Evolutionary conservation across 2,888 invertebrate genomes (phyloP).

Genomic region (Julus scandinavius): DNA sequence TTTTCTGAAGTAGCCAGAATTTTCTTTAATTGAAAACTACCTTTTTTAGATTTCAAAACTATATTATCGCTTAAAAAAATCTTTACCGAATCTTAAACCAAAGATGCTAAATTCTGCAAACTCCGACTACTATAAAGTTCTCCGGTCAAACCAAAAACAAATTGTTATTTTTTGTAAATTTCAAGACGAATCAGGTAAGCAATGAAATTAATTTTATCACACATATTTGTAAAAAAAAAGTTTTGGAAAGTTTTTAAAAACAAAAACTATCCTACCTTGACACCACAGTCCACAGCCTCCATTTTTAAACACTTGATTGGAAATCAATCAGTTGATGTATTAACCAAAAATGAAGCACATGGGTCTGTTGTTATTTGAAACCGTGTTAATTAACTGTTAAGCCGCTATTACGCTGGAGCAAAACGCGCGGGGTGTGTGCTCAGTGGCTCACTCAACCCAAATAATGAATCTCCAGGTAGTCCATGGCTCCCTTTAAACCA

Average conservation of each 20-base stretch:
- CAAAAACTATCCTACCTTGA: slow-evolving; percentile 40
- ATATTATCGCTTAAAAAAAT: too few relatives aligned
- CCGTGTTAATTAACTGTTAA: not conserved
- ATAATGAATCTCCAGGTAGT: slow-evolving; percentile 24
- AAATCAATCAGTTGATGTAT: not conserved
- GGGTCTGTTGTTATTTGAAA: not conserved
- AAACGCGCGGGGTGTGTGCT: slow-evolving; percentile 28
- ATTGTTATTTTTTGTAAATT: too few relatives aligned
- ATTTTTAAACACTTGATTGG: slow-evolving; percentile 17
- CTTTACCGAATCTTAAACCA: too few relatives aligned
- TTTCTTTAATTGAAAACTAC: too few relatives aligned
- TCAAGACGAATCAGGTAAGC: too few relatives aligned
- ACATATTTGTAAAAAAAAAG: not conserved
- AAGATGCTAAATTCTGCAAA: too few relatives aligned
- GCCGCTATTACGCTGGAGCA: not conserved
- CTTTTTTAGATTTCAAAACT: too few relatives aligned
- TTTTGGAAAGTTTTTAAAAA: not conserved
- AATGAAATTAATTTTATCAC: too few relatives aligned
- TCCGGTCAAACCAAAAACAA: too few relatives aligned
- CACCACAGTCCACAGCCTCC: slow-evolving; percentile 45
- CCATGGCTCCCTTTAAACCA: slow-evolving; percentile 50
- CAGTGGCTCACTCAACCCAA: slow-evolving; percentile 26
- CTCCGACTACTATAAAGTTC: too few relatives aligned
- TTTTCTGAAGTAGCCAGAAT: too few relatives aligned
- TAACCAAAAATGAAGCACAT: slow-evolving; percentile 27